phyloP scores from a whole-genome alignment of 2,113 vertebrate genomes.

The Conger conger region DNA sequence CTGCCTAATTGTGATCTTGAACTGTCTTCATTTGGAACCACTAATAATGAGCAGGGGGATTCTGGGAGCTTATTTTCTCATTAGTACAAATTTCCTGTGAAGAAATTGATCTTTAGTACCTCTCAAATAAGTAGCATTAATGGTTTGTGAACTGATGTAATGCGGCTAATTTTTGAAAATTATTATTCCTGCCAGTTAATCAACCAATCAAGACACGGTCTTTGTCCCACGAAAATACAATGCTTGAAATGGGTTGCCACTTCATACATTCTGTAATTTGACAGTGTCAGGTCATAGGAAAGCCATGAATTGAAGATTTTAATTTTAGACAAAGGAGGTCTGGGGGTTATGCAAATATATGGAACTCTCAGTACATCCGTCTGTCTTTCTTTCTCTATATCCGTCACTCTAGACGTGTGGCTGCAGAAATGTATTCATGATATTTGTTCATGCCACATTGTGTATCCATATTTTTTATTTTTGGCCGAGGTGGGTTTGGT shows the following conservation, averaged over 20 bases:
- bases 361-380: neutral
- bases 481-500: no score
- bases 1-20: constrained; percentile 1
- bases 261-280: neutral
- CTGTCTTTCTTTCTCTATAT: neutral
- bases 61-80: neutral
- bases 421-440: neutral
- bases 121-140: constrained; percentile 17
- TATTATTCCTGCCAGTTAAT: constrained; percentile 21
- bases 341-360: neutral
- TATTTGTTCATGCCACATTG: neutral
- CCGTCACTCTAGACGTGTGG: neutral
- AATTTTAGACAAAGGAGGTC: no score
- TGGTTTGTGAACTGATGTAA: constrained; percentile 5
- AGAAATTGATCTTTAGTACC: constrained; percentile 2
- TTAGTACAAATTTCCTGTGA: constrained; percentile 19
- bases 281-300: neutral
- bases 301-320: neutral
- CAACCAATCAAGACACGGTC: neutral
- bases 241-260: neutral
- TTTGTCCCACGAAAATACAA: neutral
- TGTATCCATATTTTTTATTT: neutral
- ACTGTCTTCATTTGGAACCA: neutral
- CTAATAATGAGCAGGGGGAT: neutral
- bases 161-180: neutral